These are phyloP conservation scores for Mus spretus DNA, from an alignment of 2,797 vertebrate genomes.

Conservation along the genomic window DNA sequence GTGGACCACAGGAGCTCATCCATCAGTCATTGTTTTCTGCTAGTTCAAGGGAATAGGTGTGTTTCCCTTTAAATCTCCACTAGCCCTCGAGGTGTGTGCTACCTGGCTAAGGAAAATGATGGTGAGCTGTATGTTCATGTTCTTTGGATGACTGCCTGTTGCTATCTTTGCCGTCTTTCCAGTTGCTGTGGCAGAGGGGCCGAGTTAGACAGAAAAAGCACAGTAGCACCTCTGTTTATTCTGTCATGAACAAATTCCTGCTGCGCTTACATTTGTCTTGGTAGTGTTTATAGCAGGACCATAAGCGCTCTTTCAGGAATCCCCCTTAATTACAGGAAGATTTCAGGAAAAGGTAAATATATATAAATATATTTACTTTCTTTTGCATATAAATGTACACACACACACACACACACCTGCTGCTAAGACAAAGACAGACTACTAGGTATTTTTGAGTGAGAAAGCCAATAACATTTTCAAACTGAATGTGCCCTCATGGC, in stretches of 20 bases:
- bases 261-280: conserved; percentile 73
- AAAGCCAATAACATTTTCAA: conserved; percentile 30
- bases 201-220: conserved; percentile 62
- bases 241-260: conserved; percentile 69
- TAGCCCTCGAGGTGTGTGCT: neutral
- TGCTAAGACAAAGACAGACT: conserved; percentile 59
- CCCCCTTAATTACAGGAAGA: conserved; percentile 74
- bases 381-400: too few species aligned
- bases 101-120: conserved; percentile 19
- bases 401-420: neutral
- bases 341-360: conserved; percentile 71
- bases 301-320: conserved; percentile 78
- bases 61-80: conserved; percentile 51
- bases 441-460: conserved; percentile 44
- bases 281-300: conserved; percentile 72
- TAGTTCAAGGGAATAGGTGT: conserved; percentile 13
- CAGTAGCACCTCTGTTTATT: conserved; percentile 80
- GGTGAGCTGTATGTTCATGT: neutral
- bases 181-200: conserved; percentile 64
- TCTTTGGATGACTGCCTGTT: neutral
- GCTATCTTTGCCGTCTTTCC: conserved; percentile 8
- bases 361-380: neutral
- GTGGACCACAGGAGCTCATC: neutral
- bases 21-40: neutral
- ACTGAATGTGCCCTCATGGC: conserved; percentile 26